Conservation (phyloP, 2,888 invertebrate genomes). For the Euspilapteryx auroguttella region DNA sequence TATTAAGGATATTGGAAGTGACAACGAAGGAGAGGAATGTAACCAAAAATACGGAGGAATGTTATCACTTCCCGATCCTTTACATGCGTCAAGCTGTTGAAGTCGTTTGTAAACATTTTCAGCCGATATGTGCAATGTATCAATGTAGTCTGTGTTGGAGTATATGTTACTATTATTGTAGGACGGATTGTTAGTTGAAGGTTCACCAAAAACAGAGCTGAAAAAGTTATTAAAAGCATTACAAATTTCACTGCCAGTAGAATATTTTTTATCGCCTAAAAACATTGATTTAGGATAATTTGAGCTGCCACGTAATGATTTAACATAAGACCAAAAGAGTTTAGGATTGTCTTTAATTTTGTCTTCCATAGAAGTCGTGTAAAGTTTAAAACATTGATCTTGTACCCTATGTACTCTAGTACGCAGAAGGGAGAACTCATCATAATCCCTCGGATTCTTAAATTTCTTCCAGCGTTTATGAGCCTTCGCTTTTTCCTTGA, state of each 20-base stretch:
- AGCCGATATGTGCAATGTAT: neutral
- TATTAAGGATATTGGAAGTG: no score
- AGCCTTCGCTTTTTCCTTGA: no score
- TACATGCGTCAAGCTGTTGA: neutral
- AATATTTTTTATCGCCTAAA: neutral
- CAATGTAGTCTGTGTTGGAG: neutral
- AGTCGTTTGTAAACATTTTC: neutral
- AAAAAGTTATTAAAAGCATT: neutral
- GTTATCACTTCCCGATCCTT: no score
- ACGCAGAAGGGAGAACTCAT: neutral
- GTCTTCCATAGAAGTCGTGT: neutral
- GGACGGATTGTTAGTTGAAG: no score
- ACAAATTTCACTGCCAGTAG: neutral
- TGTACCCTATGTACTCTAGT: neutral
- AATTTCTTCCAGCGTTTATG: neutral
- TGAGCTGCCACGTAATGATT: neutral
- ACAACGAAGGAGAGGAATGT: no score
- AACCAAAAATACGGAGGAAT: no score
- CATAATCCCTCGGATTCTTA: neutral
- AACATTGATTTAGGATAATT: neutral
- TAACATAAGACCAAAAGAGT: neutral
- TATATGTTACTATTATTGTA: neutral
- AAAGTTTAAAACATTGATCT: neutral
- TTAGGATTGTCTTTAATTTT: no score
- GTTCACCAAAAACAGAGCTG: no score